Percentiles rank a stretch among this genome's conserved stretches.
phyloP scores from a whole-genome alignment of 2,797 vertebrate species.

The Acestrorhynchus altus region DNA sequence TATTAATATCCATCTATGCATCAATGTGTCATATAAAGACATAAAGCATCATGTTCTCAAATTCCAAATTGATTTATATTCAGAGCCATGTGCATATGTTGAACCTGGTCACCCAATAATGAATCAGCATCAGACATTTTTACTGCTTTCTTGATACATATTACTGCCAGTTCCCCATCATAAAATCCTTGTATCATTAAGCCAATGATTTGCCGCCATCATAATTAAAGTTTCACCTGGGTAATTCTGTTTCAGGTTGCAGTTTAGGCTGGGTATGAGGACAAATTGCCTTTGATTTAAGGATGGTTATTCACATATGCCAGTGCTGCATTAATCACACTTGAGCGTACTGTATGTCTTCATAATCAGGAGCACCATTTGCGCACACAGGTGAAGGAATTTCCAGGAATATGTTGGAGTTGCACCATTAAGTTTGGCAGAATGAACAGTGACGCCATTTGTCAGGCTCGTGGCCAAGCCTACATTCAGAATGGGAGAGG shows the following conservation, averaged over 20 bases:
- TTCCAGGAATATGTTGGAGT: constrained; percentile 44
- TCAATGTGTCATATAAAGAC: not conserved
- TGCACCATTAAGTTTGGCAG: constrained; percentile 34
- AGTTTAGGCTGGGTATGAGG: not conserved
- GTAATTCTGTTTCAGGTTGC: not conserved
- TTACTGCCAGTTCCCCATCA: constrained; percentile 15
- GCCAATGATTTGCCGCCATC: not conserved
- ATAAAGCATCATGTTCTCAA: not conserved
- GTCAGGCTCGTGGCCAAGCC: not conserved
- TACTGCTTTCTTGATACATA: not conserved
- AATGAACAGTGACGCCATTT: not conserved
- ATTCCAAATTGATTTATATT: not conserved
- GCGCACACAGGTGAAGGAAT: constrained; percentile 27
- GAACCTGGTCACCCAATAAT: not conserved
- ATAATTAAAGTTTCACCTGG: constrained; percentile 7
- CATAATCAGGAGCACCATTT: constrained; percentile 22
- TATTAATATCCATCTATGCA: not conserved
- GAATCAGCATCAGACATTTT: not conserved
- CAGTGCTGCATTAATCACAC: not conserved
- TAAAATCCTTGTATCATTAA: constrained; percentile 20
- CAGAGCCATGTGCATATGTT: not conserved
- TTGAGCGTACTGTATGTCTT: not conserved
- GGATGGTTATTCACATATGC: not conserved
- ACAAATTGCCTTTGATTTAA: constrained; percentile 14
- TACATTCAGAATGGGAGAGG: constrained; percentile 5